These are phyloP conservation scores for Drosophila villosipedis DNA, from an alignment of 2,888 invertebrate genomes.

Conservation along the genomic window DNA sequence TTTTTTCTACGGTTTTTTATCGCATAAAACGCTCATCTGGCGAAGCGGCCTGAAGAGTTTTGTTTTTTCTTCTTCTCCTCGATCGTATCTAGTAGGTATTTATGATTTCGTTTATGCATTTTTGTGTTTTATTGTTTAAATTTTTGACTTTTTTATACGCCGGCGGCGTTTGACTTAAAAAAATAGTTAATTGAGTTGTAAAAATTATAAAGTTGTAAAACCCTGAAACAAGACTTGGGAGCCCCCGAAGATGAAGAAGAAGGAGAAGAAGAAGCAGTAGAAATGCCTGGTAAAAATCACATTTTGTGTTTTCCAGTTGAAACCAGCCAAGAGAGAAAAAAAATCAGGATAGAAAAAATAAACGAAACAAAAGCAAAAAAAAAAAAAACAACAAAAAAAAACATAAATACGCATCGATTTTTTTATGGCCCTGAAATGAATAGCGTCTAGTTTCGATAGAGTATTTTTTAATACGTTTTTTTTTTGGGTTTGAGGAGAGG, in stretches of 20 bases:
- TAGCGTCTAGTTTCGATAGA: conserved; percentile 58
- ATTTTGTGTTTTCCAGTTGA: conserved; percentile 58
- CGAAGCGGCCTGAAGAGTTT: conserved; percentile 30
- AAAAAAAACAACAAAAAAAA: conserved; percentile 19
- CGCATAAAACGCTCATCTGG: conserved; percentile 65
- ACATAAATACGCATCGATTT: conserved; percentile 64
- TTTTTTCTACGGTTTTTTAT: conserved; percentile 28
- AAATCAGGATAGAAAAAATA: conserved; percentile 7
- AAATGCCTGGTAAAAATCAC: conserved; percentile 62
- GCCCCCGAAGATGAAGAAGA: not conserved
- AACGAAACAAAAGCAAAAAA: conserved; percentile 16
- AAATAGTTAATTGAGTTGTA: conserved; percentile 80
- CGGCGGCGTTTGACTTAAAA: conserved; percentile 62
- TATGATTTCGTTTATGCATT: conserved; percentile 80
- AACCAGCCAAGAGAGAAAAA: conserved; percentile 47
- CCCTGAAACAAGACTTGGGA: conserved; percentile 18
- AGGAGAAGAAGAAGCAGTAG: conserved; percentile 5
- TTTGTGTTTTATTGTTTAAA: conserved; percentile 70
- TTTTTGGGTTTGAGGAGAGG: conserved; percentile 9
- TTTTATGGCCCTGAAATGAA: conserved; percentile 73
- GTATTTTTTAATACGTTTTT: conserved; percentile 45
- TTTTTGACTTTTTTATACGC: conserved; percentile 45
- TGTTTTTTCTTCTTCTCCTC: conserved; percentile 19
- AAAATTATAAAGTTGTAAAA: conserved; percentile 77
- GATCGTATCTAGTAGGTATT: conserved; percentile 67